A percentile compares a stretch with the other conserved stretches of the same genome.
phyloP scores from a whole-genome alignment of 1,140 invertebrate genomes.

The Sminthurides bifidus region DNA sequence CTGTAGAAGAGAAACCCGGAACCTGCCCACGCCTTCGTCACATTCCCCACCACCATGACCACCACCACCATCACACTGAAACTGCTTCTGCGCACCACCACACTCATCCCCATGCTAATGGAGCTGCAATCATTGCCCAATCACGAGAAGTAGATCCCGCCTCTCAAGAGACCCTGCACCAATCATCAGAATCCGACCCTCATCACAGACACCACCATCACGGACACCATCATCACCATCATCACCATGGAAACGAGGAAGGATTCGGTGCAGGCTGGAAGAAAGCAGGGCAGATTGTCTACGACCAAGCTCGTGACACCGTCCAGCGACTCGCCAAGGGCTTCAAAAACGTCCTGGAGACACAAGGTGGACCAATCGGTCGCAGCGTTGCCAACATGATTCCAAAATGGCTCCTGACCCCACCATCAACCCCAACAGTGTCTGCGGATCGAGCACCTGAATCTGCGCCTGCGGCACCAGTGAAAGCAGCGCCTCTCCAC shows the following conservation, averaged over 20 bases:
- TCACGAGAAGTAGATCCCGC: no score
- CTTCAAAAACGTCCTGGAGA: not conserved
- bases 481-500: not conserved
- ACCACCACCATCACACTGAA: not conserved
- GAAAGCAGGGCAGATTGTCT: no score
- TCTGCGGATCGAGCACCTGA: no score
- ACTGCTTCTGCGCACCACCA: no score
- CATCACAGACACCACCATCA: not conserved
- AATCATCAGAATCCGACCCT: no score
- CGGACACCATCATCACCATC: not conserved
- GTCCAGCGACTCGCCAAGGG: not conserved
- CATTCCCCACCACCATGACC: not conserved
- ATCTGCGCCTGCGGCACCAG: no score
- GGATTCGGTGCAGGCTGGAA: no score
- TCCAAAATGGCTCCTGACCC: not conserved
- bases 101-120: no score
- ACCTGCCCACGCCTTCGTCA: not conserved
- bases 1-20: conserved; percentile 3
- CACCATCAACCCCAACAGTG: not conserved
- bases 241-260: no score
- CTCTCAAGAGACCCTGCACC: no score
- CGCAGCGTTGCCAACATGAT: not conserved
- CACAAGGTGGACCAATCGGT: conserved; percentile 3
- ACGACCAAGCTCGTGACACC: not conserved
- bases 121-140: no score